Percentiles rank a stretch among this genome's conserved stretches.
These are phyloP conservation scores for Macropodus opercularis DNA, from an alignment of 2,797 vertebrate species.

Conservation along the genomic window DNA sequence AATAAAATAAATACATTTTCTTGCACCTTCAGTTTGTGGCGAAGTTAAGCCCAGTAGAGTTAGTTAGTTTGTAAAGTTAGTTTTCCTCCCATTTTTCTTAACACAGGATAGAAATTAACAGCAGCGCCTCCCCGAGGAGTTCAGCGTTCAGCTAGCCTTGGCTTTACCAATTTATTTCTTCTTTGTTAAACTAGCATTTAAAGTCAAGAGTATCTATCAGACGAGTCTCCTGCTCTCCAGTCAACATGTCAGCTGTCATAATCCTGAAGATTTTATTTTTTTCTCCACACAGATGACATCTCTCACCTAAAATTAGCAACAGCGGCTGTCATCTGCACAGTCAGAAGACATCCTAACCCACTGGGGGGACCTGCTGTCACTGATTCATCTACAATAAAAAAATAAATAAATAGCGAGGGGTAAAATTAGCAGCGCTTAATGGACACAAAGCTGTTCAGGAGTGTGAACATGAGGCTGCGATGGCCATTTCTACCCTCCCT, in stretches of 20 bases:
- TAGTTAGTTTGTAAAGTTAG: too few species aligned
- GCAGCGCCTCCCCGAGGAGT: constrained; percentile 53
- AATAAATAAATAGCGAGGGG: constrained; percentile 34
- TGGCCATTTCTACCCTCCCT: constrained; percentile 35
- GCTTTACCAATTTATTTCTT: constrained; percentile 52
- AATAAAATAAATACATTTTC: too few species aligned
- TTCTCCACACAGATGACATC: constrained; percentile 17
- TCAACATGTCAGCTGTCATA: constrained; percentile 49
- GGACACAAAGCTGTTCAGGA: constrained; percentile 21
- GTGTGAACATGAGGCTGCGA: constrained; percentile 15
- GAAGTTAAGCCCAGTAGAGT: too few species aligned
- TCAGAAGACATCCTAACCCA: constrained; percentile 28
- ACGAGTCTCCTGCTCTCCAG: constrained; percentile 37
- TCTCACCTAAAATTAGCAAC: constrained; percentile 58
- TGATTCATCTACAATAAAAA: constrained; percentile 19
- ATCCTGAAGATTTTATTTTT: constrained; percentile 9
- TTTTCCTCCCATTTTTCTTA: constrained; percentile 8
- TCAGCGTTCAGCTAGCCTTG: constrained; percentile 35
- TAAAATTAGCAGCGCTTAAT: constrained; percentile 38
- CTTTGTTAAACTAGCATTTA: constrained; percentile 57
- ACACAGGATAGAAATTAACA: constrained; percentile 25
- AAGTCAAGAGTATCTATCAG: constrained; percentile 43
- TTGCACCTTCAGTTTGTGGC: constrained; percentile 30
- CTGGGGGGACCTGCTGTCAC: constrained; percentile 38
- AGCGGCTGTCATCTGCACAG: constrained; percentile 19